Conservation (phyloP, 2,113 vertebrate species). For the Tautogolabrus adspersus region DNA sequence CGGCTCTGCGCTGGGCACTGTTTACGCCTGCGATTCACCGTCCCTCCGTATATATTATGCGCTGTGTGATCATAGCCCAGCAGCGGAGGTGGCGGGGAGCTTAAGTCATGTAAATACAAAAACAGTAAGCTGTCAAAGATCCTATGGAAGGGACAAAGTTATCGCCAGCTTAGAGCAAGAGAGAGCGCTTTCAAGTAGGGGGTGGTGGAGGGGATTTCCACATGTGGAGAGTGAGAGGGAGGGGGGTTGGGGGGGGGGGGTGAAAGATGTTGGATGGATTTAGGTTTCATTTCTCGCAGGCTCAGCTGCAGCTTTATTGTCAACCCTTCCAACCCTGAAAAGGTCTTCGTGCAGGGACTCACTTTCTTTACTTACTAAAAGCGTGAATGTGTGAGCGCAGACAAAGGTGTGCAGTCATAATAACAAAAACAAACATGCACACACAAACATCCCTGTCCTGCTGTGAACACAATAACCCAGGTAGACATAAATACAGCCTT, state of each 20-base stretch:
- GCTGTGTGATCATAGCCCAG: conserved; percentile 47
- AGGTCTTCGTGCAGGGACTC: conserved; percentile 37
- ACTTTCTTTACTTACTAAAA: conserved; percentile 58
- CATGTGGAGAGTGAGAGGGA: neutral
- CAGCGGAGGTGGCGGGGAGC: conserved; percentile 57
- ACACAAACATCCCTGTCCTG: conserved; percentile 2
- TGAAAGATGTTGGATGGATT: conserved; percentile 71
- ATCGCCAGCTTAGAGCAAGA: conserved; percentile 75
- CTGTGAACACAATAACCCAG: conserved; percentile 18
- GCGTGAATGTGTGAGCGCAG: conserved; percentile 18
- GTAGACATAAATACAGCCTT: neutral
- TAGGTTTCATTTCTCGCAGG: conserved; percentile 65
- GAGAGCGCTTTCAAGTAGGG: conserved; percentile 66
- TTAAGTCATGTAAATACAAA: conserved; percentile 74
- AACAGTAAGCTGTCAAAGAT: conserved; percentile 73
- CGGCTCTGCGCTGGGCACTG: conserved; percentile 37
- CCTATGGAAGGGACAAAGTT: conserved; percentile 71
- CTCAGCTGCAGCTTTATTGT: conserved; percentile 68
- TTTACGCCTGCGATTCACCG: conserved; percentile 46
- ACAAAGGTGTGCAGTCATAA: conserved; percentile 32
- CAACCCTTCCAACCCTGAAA: conserved; percentile 61
- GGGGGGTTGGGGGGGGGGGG: neutral
- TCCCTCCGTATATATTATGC: conserved; percentile 55
- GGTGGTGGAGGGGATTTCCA: conserved; percentile 46
- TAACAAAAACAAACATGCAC: conserved; percentile 14